Evolutionary conservation across 2,113 vertebrate species (phyloP), one percentile per base, ranked within the genome.

Genomic region (Conger conger): DNA sequence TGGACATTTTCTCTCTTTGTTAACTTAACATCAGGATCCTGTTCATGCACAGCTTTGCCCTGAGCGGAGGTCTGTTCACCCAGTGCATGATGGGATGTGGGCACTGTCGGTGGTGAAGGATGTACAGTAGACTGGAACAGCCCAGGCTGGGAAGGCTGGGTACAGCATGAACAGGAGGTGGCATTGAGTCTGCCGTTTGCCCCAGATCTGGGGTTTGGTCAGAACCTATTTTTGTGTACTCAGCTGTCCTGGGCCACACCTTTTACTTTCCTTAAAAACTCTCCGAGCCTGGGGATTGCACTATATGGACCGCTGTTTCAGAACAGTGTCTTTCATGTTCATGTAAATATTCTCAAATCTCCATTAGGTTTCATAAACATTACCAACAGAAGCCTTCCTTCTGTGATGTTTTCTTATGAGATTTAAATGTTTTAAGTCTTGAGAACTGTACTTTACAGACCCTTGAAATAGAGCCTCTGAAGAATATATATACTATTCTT

Each of bases 391-490:
- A 83, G 83, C 90, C 84, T 63, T 86, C 84, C 76, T 90, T 88
- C 45, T 90, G 88, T 86, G 79, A 68, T 87, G 84, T 87, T 84
- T 84, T 87, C 89, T 88, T 54, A 87, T 87, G 76, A 33, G 54
- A 88, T 84, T 84, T 91, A 85, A 85, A 57, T 88, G 82, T 90
- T 91, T 90, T 83, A 54, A 88, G 50, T 83, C 83, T 89, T 79
- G 83, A 89, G 57, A 78, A 18, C 17, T 86, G 80, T 63, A 80
- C 81, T 80, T 40, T 77, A 83, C 63, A 15, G 78, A 33, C 20
- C 35, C 79, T 36, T 76, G 35, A 85, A 81, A 84, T 63, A 81
- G 36, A 82, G 81, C 45, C 79, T 57, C 68, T 76, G 89, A 79
- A 84, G 82, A 85, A 81, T 82, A 57, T 86, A 23, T 89, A n/a